Conservation (phyloP, 2,113 vertebrate genomes). For the Mungos mungo region DNA sequence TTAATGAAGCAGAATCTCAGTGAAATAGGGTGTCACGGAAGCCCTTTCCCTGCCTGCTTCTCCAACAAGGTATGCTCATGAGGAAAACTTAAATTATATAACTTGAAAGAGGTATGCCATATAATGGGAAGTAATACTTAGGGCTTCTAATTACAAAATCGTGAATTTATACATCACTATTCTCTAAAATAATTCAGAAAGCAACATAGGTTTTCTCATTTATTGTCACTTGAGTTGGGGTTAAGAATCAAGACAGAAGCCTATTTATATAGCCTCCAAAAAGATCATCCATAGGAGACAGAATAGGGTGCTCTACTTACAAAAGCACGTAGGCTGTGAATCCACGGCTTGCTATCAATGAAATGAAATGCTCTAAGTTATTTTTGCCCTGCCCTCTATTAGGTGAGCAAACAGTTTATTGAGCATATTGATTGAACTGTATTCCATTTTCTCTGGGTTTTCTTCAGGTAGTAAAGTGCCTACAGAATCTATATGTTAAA, state of each 20-base stretch:
- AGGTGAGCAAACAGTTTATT: slow-evolving; percentile 46
- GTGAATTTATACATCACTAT: background rate
- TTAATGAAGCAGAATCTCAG: background rate
- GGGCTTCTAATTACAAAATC: background rate
- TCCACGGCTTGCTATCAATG: slow-evolving; percentile 5
- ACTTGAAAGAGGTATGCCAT: background rate
- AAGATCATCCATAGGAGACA: background rate
- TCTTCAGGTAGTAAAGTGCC: slow-evolving; percentile 6
- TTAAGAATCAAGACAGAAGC: background rate
- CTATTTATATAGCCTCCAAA: background rate
- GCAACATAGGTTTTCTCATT: background rate
- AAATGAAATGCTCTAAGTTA: slow-evolving; percentile 41
- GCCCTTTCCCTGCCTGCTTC: background rate
- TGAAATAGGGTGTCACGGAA: background rate
- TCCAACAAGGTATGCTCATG: background rate
- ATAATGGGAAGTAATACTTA: background rate
- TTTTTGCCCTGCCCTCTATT: slow-evolving; percentile 48
- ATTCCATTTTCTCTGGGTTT: slow-evolving; percentile 2
- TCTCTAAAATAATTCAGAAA: slow-evolving; percentile 28
- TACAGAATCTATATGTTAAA: slow-evolving; percentile 23
- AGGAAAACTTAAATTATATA: background rate
- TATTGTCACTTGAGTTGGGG: background rate
- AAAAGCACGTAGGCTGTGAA: background rate
- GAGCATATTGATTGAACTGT: slow-evolving; percentile 28
- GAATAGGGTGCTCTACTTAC: background rate